Evolutionary conservation across 1,140 invertebrate genomes (phyloP).

Genomic region (Drosophila paulistorum): DNA sequence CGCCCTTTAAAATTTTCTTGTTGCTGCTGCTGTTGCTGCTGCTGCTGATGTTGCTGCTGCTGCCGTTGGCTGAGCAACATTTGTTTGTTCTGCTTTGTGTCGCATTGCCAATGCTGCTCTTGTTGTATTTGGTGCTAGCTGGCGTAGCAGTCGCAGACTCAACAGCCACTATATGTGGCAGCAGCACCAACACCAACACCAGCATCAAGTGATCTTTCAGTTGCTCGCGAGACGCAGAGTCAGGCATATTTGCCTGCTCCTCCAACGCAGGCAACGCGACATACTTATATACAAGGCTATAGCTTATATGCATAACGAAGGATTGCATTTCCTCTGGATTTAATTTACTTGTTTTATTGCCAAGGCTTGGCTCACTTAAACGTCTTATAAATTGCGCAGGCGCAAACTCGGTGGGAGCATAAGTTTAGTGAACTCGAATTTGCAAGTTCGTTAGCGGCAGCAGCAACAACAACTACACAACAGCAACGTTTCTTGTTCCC

Average conservation of each 20-base stretch:
- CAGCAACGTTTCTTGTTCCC: background rate
- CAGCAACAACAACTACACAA: background rate
- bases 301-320: slow-evolving; percentile 35
- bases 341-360: slow-evolving; percentile 25
- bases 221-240: slow-evolving; percentile 62
- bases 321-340: slow-evolving; percentile 26
- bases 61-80: slow-evolving; percentile 31
- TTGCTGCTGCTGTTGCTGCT: slow-evolving; percentile 41
- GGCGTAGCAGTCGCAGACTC: slow-evolving; percentile 29
- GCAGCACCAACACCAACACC: slow-evolving; percentile 30
- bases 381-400: slow-evolving; percentile 63
- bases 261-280: slow-evolving; percentile 40
- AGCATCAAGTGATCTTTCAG: slow-evolving; percentile 58
- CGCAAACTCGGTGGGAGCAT: slow-evolving; percentile 36
- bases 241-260: slow-evolving; percentile 60
- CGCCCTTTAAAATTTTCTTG: slow-evolving; percentile 47
- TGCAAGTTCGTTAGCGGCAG: slow-evolving; percentile 31
- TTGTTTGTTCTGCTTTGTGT: slow-evolving; percentile 35
- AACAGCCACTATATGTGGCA: slow-evolving; percentile 32
- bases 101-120: background rate
- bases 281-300: background rate
- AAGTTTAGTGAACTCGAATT: slow-evolving; percentile 66
- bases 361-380: slow-evolving; percentile 65
- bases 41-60: slow-evolving; percentile 31
- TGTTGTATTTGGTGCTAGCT: background rate